Base-by-base conservation (phyloP, 2,888 invertebrate species). In the Himalopsyche japonica region DNA sequence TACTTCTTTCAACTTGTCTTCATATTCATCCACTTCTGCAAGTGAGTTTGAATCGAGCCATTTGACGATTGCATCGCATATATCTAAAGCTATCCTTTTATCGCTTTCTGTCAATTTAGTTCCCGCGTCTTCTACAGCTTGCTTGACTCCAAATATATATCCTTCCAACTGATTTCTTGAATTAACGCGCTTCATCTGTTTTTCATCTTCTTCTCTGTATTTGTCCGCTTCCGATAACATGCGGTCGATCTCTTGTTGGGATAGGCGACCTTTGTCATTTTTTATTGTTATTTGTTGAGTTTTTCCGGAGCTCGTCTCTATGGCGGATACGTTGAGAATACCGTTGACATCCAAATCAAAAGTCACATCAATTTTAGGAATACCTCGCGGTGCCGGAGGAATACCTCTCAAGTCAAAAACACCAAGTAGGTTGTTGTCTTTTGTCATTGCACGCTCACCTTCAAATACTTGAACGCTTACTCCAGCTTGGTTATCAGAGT, bases 291-390 rank as follows among this genome's bases (percentile, higher is more conserved):
- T 96, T 89, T 95, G 95, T 90, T 95, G 95, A 85, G 93, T 94
- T 87, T 95, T 95, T 43, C 93, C 94, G 0, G 94, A 93, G 88
- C 94, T 93, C 89, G 93, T 93, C 86, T 94, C 94, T 86, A 95
- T 94, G 27, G 97, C 97, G 0, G 96, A 94, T 0, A 98, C 97
- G 89, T 97, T 97, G 86, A 97, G 91, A 87, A 96, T 96, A 78
- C 96, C 96, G 89, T 96, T 96, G 15, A 24, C 96, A 89, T 96
- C 96, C 88, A 96, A 89, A 89, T 96, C 95, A 89, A 96, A 96
- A 49, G 95, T 95, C 27, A 95, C 95, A 87, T 94, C 94, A 88
- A 95, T 94, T 89, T 95, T 93, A 0, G 95, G 95, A 30, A 57
- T 24, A 1, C 57, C 57, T 57, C 57, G 57, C 0, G 95, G 95